These are phyloP conservation scores for Psittacus erithacus DNA, from an alignment of 2,113 vertebrate genomes.

Conservation along the genomic window DNA sequence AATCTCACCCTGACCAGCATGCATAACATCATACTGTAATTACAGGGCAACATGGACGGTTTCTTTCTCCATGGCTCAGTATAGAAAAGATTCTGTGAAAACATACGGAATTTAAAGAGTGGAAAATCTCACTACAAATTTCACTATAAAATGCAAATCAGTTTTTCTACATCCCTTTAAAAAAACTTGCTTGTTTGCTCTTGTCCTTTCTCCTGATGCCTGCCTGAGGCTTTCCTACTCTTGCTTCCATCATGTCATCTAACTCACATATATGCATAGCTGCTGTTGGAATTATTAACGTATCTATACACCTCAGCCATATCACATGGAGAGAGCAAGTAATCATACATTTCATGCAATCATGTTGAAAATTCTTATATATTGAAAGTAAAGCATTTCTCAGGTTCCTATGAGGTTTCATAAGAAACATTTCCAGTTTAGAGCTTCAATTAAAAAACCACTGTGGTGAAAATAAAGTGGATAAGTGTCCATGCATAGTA, in stretches of 20 bases:
- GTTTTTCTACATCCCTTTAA: neutral
- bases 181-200: neutral
- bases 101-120: neutral
- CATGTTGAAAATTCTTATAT: neutral
- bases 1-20: neutral
- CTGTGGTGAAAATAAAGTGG: neutral
- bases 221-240: neutral
- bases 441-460: neutral
- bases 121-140: neutral
- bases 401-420: neutral
- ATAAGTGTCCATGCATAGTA: neutral
- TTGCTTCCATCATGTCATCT: neutral
- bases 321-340: neutral
- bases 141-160: neutral
- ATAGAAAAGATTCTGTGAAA: neutral
- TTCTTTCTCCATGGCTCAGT: neutral
- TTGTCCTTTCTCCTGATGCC: neutral
- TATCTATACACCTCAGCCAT: neutral
- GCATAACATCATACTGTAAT: neutral
- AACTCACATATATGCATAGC: neutral
- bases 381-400: neutral
- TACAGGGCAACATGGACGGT: neutral
- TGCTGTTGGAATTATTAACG: neutral
- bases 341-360: neutral
- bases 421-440: neutral